A percentile compares a stretch with the other conserved stretches of the same genome.
Evolutionary conservation across 2,888 invertebrate species (phyloP).

Genomic region (Agapetus fuscipes): DNA sequence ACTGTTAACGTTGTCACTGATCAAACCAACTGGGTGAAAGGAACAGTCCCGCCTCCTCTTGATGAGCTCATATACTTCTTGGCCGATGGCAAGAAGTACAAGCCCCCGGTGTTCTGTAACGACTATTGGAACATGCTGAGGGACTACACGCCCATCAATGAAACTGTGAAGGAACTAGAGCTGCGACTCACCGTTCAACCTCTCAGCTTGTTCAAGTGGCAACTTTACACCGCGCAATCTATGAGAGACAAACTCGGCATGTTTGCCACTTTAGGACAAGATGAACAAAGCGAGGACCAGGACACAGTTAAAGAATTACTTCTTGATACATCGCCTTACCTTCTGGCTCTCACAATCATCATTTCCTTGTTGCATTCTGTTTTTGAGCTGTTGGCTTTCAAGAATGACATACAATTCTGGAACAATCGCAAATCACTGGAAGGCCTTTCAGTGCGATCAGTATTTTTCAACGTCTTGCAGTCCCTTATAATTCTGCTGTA

Average conservation of each 20-base stretch:
- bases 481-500: slow-evolving; percentile 91
- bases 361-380: slow-evolving; percentile 94
- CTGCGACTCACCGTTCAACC: slow-evolving; percentile 77
- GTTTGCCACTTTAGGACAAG: slow-evolving; percentile 52
- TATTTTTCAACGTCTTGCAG: slow-evolving; percentile 98
- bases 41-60: slow-evolving; percentile 82
- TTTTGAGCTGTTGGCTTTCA: slow-evolving; percentile 97
- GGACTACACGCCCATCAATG: slow-evolving; percentile 88
- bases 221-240: slow-evolving; percentile 93
- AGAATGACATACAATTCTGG: slow-evolving; percentile 99
- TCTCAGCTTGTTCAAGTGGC: slow-evolving; percentile 94
- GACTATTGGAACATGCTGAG: slow-evolving; percentile 98
- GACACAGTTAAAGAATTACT: slow-evolving; percentile 89
- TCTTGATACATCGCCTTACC: slow-evolving; percentile 92
- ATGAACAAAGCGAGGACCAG: slow-evolving; percentile 80
- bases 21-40: slow-evolving; percentile 90
- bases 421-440: slow-evolving; percentile 94
- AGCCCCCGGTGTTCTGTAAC: slow-evolving; percentile 90
- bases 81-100: slow-evolving; percentile 76
- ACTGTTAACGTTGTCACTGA: slow-evolving; percentile 93
- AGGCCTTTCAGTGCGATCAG: slow-evolving; percentile 94
- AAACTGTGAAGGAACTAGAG: slow-evolving; percentile 63
- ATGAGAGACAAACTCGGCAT: slow-evolving; percentile 82
- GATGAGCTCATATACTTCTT: slow-evolving; percentile 89
- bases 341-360: slow-evolving; percentile 81